phyloP scores from a whole-genome alignment of 2,888 invertebrate genomes.

The Lasioglossum leucozonium region DNA sequence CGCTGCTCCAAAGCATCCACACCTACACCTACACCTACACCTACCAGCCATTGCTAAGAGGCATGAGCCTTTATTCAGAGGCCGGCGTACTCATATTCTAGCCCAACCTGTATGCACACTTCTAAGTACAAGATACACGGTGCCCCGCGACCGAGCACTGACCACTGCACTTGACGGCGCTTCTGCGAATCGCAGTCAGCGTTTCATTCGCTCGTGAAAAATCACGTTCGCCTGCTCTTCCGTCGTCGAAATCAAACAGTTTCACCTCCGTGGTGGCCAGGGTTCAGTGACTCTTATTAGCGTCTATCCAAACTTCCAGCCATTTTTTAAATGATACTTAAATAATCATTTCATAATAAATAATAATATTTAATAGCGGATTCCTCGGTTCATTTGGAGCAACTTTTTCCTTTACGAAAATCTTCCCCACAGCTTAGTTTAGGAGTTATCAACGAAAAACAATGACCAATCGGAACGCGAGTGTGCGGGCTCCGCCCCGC shows the following conservation, averaged over 20 bases:
- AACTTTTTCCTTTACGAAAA: too few species aligned
- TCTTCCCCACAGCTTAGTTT: too few species aligned
- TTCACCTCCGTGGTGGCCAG: not conserved
- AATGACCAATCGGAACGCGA: too few species aligned
- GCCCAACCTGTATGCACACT: slow-evolving; percentile 49
- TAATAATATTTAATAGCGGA: too few species aligned
- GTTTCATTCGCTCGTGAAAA: slow-evolving; percentile 31
- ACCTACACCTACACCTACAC: slow-evolving; percentile 64
- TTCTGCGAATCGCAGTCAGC: slow-evolving; percentile 49
- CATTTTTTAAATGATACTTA: too few species aligned
- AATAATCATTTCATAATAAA: too few species aligned
- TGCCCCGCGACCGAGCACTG: slow-evolving; percentile 3
- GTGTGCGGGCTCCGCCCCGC: too few species aligned
- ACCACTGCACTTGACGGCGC: slow-evolving; percentile 53
- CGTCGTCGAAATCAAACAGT: not conserved
- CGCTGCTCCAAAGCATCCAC: slow-evolving; percentile 73
- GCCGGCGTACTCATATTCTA: slow-evolving; percentile 59
- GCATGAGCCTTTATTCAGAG: slow-evolving; percentile 60
- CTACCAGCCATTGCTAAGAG: slow-evolving; percentile 33
- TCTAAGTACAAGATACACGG: slow-evolving; percentile 49
- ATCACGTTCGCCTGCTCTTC: slow-evolving; percentile 6
- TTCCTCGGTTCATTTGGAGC: too few species aligned
- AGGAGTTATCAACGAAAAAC: too few species aligned
- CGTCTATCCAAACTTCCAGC: too few species aligned
- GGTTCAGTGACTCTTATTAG: not conserved